Evolutionary conservation across 1,140 invertebrate species (phyloP).

Genomic region (Armadillidium nasatum): DNA sequence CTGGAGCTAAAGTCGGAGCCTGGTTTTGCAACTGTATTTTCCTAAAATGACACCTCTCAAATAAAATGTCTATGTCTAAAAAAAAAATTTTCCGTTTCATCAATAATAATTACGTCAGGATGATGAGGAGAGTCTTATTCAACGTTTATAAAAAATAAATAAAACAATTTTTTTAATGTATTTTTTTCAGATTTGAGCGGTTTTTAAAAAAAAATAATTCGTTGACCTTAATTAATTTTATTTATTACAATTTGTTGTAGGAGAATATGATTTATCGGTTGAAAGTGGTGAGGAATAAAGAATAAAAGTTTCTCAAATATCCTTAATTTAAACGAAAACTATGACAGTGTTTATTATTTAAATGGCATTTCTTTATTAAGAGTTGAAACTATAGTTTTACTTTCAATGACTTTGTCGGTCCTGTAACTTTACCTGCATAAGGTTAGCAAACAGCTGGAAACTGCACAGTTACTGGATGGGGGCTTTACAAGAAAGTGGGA

Average conservation of each 20-base stretch:
- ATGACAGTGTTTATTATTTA: slow-evolving; percentile 46
- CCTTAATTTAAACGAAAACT: slow-evolving; percentile 55
- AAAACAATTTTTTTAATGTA: too few species aligned
- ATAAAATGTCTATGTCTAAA: too few species aligned
- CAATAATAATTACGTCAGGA: too few species aligned
- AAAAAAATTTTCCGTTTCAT: too few species aligned
- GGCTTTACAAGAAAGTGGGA: neutral
- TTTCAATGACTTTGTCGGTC: slow-evolving; percentile 9
- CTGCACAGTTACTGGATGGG: slow-evolving; percentile 20
- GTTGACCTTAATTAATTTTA: too few species aligned
- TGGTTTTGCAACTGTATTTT: too few species aligned
- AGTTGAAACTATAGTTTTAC: neutral
- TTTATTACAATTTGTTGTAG: slow-evolving; percentile 49
- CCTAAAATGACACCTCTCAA: too few species aligned
- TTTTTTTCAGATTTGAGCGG: too few species aligned
- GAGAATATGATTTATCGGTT: slow-evolving; percentile 49
- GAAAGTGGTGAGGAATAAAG: slow-evolving; percentile 52
- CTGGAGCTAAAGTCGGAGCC: too few species aligned
- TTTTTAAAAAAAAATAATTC: too few species aligned
- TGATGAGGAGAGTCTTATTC: too few species aligned
- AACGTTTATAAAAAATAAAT: too few species aligned
- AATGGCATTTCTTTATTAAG: slow-evolving; percentile 63
- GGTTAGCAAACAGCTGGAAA: slow-evolving; percentile 1
- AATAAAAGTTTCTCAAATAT: slow-evolving; percentile 48
- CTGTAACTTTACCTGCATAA: neutral